Base-by-base conservation (phyloP, 2,113 vertebrate species). In the Hemiprocne comata region DNA sequence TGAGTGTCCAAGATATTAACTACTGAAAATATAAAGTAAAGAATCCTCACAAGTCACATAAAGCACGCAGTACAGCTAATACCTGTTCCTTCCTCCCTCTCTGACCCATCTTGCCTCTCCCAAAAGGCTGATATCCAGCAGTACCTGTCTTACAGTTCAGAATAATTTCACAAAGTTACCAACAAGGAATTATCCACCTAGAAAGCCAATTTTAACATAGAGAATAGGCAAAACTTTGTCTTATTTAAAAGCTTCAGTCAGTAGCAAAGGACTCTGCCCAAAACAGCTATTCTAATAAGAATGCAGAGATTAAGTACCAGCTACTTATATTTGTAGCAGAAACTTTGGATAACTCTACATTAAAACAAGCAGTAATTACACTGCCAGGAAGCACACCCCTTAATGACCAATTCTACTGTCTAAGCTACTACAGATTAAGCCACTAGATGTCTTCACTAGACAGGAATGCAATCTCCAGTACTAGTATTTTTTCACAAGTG, bases 71-170 rank as follows among this genome's bases (percentile, higher is more conserved):
- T n/a, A 42, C 20, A 54, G 38, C 38, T 21, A 69, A 51, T 5
- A 13, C 0, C 0, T 26, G 31, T 42, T 40, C 57, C 74, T 80
- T 82, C 34, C 58, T 64, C 50, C 18, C 18, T 3, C 42, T 57
- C 42, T 16, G 29, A 53, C 29, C 8, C 21, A 53, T 29, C 10
- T 70, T n/a, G 14, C 50, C 34, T 67, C 54, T 73, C 42, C 74
- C 1, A 0, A 65, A 70, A 74, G 8, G 9, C 13, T 55, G 6
- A 34, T 4, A 7, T 13, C 34, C 0, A 1, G n/a, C 19, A 75
- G 54, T 21, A 33, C 24, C 34, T 12, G 7, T 36, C 42, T 31
- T 53, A 53, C 40, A 40, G 40, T 34, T 51, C 46, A 62, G 8
- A 82, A 33, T 20, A 42, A 24, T 69, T 58, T 15, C 38, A 34